A percentile compares a stretch with the other conserved stretches of the same genome.
Evolutionary conservation across 2,888 invertebrate species (phyloP).

Genomic region (Dorcus parallelipipedus): DNA sequence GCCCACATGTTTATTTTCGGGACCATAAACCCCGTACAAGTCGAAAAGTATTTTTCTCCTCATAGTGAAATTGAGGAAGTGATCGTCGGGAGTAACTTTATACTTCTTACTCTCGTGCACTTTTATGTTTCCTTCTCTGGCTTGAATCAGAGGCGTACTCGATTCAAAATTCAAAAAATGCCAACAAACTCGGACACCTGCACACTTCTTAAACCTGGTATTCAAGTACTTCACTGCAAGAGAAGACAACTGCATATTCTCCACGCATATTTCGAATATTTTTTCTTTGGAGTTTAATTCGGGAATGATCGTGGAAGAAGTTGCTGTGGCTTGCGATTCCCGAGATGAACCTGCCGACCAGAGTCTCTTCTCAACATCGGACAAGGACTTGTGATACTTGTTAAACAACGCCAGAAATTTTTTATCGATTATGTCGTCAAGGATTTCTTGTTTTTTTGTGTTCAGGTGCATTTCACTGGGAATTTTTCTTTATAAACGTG

Average conservation of each 20-base stretch:
- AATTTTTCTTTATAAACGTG: no score
- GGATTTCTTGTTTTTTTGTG: no score
- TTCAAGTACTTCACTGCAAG: conserved; percentile 5
- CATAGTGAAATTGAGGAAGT: conserved; percentile 12
- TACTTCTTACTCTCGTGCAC: conserved; percentile 16
- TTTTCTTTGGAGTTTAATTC: neutral
- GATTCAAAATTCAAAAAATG: conserved; percentile 19
- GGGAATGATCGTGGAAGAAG: neutral
- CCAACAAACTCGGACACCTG: conserved; percentile 16
- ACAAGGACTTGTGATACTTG: no score
- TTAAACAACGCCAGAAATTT: no score
- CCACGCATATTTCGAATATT: conserved; percentile 16
- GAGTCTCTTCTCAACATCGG: neutral
- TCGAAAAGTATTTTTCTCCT: conserved; percentile 11
- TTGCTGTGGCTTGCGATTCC: neutral
- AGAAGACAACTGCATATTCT: conserved; percentile 12
- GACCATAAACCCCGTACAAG: conserved; percentile 6
- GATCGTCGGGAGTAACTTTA: conserved; percentile 11
- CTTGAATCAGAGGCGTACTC: conserved; percentile 4
- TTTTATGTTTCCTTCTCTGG: neutral
- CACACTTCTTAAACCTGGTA: conserved; percentile 2
- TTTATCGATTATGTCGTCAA: no score
- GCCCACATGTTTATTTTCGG: conserved; percentile 16
- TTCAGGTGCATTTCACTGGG: no score
- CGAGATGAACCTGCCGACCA: conserved; percentile 4